phyloP scores from a whole-genome alignment of 2,113 vertebrate genomes.

The Passer montanus region DNA sequence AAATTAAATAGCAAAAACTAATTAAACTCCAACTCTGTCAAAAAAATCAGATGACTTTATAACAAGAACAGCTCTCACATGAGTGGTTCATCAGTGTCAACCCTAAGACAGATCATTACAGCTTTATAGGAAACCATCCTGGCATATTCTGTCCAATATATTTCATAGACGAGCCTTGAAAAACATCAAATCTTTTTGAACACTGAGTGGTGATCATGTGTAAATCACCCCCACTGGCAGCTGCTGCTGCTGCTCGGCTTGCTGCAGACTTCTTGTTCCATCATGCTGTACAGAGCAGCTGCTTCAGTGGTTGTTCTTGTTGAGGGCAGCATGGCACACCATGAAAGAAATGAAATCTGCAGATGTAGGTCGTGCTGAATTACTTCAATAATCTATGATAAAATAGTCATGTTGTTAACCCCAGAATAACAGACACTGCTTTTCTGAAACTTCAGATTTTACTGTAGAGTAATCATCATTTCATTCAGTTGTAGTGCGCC shows the following conservation, averaged over 20 bases:
- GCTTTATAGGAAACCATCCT: not conserved
- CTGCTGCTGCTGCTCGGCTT: constrained; percentile 56
- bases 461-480: constrained; percentile 8
- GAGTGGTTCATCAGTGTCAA: not conserved
- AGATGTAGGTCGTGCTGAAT: constrained; percentile 50
- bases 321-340: constrained; percentile 61
- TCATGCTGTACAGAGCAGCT: constrained; percentile 63
- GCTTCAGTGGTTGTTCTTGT: constrained; percentile 64
- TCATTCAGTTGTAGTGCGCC: not conserved
- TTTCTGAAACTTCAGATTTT: constrained; percentile 27
- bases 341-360: constrained; percentile 64
- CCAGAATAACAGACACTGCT: constrained; percentile 16
- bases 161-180: constrained; percentile 1
- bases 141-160: constrained; percentile 5
- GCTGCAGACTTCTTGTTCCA: constrained; percentile 59
- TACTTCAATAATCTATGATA: constrained; percentile 48
- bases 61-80: not conserved
- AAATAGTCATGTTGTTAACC: constrained; percentile 37
- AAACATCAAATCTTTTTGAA: constrained; percentile 49
- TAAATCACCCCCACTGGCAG: constrained; percentile 55
- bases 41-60: constrained; percentile 1
- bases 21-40: not conserved
- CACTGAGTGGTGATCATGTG: constrained; percentile 23
- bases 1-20: constrained; percentile 27
- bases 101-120: not conserved